phyloP scores from a whole-genome alignment of 2,797 vertebrate species.

The Prionace glauca region DNA sequence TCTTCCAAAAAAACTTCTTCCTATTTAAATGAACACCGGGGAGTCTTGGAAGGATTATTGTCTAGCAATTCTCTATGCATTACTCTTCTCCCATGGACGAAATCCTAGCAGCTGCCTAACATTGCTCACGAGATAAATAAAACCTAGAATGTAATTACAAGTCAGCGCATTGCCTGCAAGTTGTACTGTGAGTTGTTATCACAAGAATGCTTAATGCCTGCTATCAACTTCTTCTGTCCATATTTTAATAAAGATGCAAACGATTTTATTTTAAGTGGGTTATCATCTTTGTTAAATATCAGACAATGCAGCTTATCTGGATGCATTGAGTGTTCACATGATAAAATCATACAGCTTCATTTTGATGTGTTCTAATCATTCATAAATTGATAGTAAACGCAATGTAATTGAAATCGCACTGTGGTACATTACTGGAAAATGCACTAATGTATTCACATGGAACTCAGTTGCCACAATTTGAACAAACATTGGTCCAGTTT shows the following conservation, averaged over 20 bases:
- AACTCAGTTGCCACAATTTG: not conserved
- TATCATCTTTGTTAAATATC: not conserved
- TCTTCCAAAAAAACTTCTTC: not conserved
- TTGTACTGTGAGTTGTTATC: not conserved
- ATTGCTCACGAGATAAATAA: constrained; percentile 12
- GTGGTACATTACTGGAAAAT: not conserved
- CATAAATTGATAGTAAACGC: not conserved
- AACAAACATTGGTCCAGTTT: not conserved
- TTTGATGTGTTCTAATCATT: not conserved
- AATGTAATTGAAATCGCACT: constrained; percentile 19
- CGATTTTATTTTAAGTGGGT: not conserved
- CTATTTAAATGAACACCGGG: not conserved
- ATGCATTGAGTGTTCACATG: constrained; percentile 6
- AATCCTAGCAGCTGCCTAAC: not conserved
- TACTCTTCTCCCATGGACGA: not conserved
- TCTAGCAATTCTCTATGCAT: not conserved
- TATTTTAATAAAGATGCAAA: constrained; percentile 3
- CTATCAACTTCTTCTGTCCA: constrained; percentile 10
- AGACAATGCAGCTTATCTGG: not conserved
- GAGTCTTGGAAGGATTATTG: not conserved
- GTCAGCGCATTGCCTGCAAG: too few relatives aligned
- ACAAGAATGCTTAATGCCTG: not conserved
- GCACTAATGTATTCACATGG: not conserved
- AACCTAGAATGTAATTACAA: not conserved
- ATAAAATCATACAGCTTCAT: not conserved